phyloP scores from a whole-genome alignment of 2,888 invertebrate species.

The Alloscopus bannaensis region DNA sequence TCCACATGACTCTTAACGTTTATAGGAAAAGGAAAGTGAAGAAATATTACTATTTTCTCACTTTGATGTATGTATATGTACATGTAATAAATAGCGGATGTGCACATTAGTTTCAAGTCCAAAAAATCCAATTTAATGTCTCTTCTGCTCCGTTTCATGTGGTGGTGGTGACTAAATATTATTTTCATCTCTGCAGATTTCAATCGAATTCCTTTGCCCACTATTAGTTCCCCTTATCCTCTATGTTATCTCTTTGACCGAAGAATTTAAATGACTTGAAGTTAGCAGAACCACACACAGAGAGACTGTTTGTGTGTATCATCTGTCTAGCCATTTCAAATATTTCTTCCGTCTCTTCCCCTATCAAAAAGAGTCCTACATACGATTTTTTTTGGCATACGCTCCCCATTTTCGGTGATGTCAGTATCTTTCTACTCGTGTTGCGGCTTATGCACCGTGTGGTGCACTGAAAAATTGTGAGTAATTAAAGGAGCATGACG shows the following conservation, averaged over 20 bases:
- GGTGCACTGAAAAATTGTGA: conserved; percentile 55
- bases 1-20: no score
- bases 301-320: not conserved
- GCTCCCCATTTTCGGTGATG: not conserved
- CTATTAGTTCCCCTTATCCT: not conserved
- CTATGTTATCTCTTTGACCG: no score
- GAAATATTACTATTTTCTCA: no score
- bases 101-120: no score
- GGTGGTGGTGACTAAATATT: not conserved
- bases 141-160: no score
- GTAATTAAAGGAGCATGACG: conserved; percentile 62
- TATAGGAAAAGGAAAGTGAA: no score
- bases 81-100: no score
- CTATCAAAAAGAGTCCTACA: conserved; percentile 37
- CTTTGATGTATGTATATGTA: no score
- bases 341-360: conserved; percentile 21
- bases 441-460: conserved; percentile 17
- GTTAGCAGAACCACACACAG: not conserved
- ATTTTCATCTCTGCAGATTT: not conserved
- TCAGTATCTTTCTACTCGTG: not conserved
- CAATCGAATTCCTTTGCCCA: not conserved
- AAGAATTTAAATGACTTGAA: not conserved
- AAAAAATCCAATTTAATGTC: no score
- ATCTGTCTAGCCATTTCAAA: conserved; percentile 29
- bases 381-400: conserved; percentile 40